Evolutionary conservation across 1,140 invertebrate species (phyloP), one percentile per base, ranked within the genome.

Genomic region (Drosophila varians): DNA sequence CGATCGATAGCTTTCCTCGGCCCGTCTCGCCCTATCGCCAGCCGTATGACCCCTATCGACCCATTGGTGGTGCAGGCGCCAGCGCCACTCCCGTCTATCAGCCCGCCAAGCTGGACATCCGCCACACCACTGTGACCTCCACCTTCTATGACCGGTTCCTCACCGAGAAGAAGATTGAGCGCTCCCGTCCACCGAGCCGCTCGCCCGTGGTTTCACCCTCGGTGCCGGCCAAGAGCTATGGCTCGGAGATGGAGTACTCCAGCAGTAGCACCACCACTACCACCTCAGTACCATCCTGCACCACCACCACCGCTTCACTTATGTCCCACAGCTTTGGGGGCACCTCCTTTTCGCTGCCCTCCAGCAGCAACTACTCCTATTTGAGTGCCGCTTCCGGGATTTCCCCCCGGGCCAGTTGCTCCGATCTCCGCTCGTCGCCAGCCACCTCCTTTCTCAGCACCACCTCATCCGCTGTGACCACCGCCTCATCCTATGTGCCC

Each of bases 101-200:
- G 58, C 90, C 88, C 55, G 75, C 72, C 16, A 90, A 90, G 73
- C 70, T 91, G 12, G 89, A 91, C 43, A 90, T 91, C 12, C 89
- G 90, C 0, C 90, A 91, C 61, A 91, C 90, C 28, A 91, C 90
- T 11, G 90, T 91, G 18, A 91, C 90, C 4, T 90, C 90, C 9
- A 91, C 90, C 28, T 90, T 91, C 52, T 91, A 91, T 40, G 90
- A 91, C 73, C 90, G 90, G 7, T 88, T 89, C 40, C 66, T 91
- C 7, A 88, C 79, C 14, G 89, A 91, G 49, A 91, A 87, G 47
- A 78, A 91, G 46, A 87, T 90, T 46, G 89, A 90, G 40, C 83
- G 83, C 11, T 66, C 72, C 19, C 83, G 77, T 18, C 75, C 87
- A 23, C 61, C 64, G 23, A 91, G 77, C 34, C 74, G 73, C 43